Percentiles rank a stretch among this genome's conserved stretches.
Conservation (phyloP, 2,888 invertebrate species). For the Drosophila nigricruria region DNA sequence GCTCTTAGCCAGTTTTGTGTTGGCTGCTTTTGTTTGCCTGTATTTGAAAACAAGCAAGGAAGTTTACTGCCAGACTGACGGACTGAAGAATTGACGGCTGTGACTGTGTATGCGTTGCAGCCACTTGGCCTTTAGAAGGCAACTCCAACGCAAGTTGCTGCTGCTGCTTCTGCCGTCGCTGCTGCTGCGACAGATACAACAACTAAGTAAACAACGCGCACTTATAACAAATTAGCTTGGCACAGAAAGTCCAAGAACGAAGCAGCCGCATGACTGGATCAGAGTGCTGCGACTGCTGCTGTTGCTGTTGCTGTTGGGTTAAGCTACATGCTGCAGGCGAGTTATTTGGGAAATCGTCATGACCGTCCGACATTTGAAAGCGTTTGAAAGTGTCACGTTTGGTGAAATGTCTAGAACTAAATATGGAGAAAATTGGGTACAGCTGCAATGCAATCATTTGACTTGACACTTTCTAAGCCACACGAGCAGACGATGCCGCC, state of each 20-base stretch:
- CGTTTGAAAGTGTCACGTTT: conserved; percentile 80
- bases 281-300: conserved; percentile 17
- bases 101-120: conserved; percentile 14
- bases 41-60: conserved; percentile 76
- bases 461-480: conserved; percentile 78
- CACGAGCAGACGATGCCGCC: conserved; percentile 25
- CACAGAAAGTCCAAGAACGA: conserved; percentile 60
- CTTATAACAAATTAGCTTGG: conserved; percentile 72
- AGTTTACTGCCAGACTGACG: conserved; percentile 54
- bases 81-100: conserved; percentile 61
- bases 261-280: conserved; percentile 30
- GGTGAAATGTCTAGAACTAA: conserved; percentile 75
- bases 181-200: conserved; percentile 63
- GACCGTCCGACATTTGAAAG: conserved; percentile 64
- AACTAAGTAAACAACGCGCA: conserved; percentile 59
- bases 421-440: conserved; percentile 81
- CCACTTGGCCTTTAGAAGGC: conserved; percentile 62
- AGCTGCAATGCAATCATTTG: conserved; percentile 68
- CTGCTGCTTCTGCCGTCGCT: conserved; percentile 24
- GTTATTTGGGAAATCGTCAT: conserved; percentile 56
- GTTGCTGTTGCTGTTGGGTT: conserved; percentile 21
- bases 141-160: conserved; percentile 60
- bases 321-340: conserved; percentile 21
- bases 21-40: conserved; percentile 64
- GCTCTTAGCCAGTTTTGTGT: conserved; percentile 73